Conservation (phyloP, 2,888 invertebrate genomes). For the Microdon myrmicae region DNA sequence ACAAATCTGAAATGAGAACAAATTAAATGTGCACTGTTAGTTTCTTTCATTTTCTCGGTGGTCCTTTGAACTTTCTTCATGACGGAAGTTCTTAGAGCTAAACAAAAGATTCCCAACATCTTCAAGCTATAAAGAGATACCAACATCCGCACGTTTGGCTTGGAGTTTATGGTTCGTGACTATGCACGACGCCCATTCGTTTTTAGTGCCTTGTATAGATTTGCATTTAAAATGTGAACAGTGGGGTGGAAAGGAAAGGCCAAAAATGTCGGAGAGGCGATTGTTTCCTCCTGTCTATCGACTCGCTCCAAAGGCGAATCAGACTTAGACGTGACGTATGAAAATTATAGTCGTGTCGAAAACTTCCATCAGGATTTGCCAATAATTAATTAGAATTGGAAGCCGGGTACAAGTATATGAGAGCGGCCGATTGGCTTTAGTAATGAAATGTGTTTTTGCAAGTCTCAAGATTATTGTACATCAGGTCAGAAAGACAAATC, state of each 20-base stretch:
- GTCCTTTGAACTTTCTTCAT: too few species aligned
- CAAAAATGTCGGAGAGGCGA: not conserved
- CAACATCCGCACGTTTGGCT: conserved; percentile 32
- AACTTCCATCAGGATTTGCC: conserved; percentile 8
- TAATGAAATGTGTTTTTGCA: too few species aligned
- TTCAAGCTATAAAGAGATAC: too few species aligned
- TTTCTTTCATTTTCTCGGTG: too few species aligned
- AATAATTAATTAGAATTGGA: conserved; percentile 13
- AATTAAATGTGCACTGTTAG: too few species aligned
- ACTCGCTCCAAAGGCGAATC: conserved; percentile 9
- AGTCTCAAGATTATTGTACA: too few species aligned
- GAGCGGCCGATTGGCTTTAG: too few species aligned
- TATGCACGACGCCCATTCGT: conserved; percentile 22
- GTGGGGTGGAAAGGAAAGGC: conserved; percentile 11
- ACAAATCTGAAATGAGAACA: conserved; percentile 25
- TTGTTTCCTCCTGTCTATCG: conserved; percentile 25
- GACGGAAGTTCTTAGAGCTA: too few species aligned
- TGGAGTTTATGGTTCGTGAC: conserved; percentile 48
- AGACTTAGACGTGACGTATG: conserved; percentile 41
- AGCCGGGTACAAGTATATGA: too few species aligned
- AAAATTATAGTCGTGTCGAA: conserved; percentile 19
- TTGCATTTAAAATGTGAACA: conserved; percentile 37
- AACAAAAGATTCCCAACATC: too few species aligned
- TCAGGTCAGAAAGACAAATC: too few species aligned
- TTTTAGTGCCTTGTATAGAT: conserved; percentile 25